Evolutionary conservation across 2,797 vertebrate genomes (phyloP).

Genomic region (Sitta carolinensis): DNA sequence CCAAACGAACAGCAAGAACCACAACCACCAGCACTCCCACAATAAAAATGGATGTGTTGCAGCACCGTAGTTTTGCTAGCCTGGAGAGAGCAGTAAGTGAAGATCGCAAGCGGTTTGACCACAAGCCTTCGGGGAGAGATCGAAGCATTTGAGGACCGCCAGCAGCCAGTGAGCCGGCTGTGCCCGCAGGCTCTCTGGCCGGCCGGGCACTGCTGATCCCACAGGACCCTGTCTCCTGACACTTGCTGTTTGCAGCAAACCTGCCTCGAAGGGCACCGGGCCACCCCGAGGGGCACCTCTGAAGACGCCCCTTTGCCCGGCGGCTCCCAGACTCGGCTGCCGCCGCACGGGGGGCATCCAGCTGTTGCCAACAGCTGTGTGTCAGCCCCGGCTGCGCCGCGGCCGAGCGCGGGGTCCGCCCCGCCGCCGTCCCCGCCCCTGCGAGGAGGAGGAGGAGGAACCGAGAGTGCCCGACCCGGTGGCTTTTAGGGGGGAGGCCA

Average conservation of each 20-base stretch:
- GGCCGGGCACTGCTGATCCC: not conserved
- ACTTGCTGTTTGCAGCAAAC: not conserved
- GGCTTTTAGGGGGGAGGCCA: slow-evolving; percentile 62
- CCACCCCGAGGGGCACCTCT: not conserved
- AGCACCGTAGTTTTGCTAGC: not conserved
- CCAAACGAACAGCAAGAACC: not conserved
- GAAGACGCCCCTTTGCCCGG: not conserved
- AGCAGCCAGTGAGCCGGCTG: not conserved
- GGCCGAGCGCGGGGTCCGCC: slow-evolving; percentile 27
- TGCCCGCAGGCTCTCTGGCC: not conserved
- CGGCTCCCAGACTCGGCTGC: not conserved
- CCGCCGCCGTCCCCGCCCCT: slow-evolving; percentile 52
- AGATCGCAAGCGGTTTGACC: not conserved
- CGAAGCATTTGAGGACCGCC: not conserved
- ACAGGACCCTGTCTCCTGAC: not conserved
- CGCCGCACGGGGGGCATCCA: not conserved
- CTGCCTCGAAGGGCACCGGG: not conserved
- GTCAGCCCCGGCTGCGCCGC: not conserved
- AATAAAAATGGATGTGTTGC: not conserved
- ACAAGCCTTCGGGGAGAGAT: not conserved
- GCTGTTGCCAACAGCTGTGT: slow-evolving; percentile 63
- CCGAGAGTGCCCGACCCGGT: slow-evolving; percentile 54
- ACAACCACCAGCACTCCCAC: not conserved
- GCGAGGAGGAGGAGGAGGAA: slow-evolving; percentile 26
- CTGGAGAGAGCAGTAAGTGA: not conserved